Conservation (phyloP, 2,113 vertebrate genomes). For the Antennarius striatus region DNA sequence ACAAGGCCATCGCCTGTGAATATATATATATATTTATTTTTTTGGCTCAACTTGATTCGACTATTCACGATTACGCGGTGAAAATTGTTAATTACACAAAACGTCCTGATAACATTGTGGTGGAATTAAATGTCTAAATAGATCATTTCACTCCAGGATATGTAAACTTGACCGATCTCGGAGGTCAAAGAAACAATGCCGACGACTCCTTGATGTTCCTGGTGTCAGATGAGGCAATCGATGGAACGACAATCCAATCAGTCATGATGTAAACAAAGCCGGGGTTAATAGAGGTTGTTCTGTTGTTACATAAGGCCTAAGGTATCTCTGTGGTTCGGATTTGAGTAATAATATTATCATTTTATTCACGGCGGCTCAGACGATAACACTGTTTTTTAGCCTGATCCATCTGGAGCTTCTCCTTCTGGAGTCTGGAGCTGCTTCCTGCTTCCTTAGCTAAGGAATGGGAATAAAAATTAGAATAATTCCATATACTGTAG, state of each 20-base stretch:
- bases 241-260: slow-evolving; percentile 54
- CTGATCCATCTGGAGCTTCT: slow-evolving; percentile 20
- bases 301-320: slow-evolving; percentile 22
- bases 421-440: not conserved
- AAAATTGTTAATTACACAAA: too few species aligned
- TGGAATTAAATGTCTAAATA: slow-evolving; percentile 18
- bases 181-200: slow-evolving; percentile 42
- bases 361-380: slow-evolving; percentile 44
- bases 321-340: not conserved
- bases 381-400: slow-evolving; percentile 26
- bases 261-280: slow-evolving; percentile 48
- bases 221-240: slow-evolving; percentile 44
- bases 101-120: not conserved
- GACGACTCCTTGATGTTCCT: slow-evolving; percentile 39
- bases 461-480: too few species aligned
- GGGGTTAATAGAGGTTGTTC: slow-evolving; percentile 1
- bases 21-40: slow-evolving; percentile 34
- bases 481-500: too few species aligned
- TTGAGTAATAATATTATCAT: slow-evolving; percentile 32
- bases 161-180: too few species aligned
- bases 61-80: too few species aligned
- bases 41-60: too few species aligned
- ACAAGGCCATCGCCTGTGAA: slow-evolving; percentile 33
- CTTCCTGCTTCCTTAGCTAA: too few species aligned
- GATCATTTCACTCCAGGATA: not conserved